These are phyloP conservation scores for Eucera pruinosa DNA, from an alignment of 2,888 invertebrate genomes.

Conservation along the genomic window DNA sequence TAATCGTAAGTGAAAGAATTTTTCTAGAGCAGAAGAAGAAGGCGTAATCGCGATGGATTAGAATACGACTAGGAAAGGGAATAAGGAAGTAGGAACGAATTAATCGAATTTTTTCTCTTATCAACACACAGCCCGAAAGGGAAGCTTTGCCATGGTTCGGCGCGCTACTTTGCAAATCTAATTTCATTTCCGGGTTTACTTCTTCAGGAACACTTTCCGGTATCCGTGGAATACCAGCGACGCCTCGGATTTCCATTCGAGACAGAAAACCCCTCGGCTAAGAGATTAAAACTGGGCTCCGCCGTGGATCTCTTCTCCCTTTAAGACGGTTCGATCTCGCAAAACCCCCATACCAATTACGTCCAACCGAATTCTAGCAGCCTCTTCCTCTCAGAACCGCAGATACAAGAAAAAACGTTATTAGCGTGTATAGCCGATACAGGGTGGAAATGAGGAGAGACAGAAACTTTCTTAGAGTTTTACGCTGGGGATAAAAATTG, in stretches of 20 bases:
- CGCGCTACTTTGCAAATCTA: slow-evolving; percentile 63
- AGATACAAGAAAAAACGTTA: not conserved
- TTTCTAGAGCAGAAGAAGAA: no score
- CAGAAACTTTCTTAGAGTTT: no score
- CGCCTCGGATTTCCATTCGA: slow-evolving; percentile 48
- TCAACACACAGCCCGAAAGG: not conserved
- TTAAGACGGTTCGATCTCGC: slow-evolving; percentile 40
- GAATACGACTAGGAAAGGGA: not conserved
- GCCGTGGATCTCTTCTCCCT: slow-evolving; percentile 16
- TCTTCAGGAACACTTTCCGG: slow-evolving; percentile 30
- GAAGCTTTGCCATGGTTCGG: slow-evolving; percentile 6
- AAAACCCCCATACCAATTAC: slow-evolving; percentile 30
- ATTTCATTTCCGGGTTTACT: slow-evolving; percentile 60
- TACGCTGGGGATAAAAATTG: no score
- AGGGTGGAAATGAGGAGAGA: no score
- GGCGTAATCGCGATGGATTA: no score
- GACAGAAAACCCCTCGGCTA: slow-evolving; percentile 40
- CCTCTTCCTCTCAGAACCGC: not conserved
- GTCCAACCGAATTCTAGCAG: not conserved
- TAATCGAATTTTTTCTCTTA: slow-evolving; percentile 32
- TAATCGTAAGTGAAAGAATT: no score
- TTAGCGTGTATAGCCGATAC: no score
- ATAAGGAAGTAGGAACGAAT: not conserved
- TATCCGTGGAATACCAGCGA: slow-evolving; percentile 29
- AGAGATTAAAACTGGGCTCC: slow-evolving; percentile 53